phyloP scores from a whole-genome alignment of 2,113 vertebrate genomes.

The Etheostoma spectabile region DNA sequence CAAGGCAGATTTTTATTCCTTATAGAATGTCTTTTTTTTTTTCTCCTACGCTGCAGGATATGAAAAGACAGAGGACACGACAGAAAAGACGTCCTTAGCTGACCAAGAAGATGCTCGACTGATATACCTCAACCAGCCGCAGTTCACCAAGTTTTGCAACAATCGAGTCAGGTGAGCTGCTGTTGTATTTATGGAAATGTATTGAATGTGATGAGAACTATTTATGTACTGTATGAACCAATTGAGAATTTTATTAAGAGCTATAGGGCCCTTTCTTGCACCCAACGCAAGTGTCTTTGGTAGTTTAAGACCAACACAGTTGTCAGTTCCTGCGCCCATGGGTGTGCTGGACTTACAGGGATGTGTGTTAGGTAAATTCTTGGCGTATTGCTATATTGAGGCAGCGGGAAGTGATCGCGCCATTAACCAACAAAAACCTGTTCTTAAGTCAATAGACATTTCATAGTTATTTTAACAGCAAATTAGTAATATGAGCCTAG shows the following conservation, averaged over 20 bases:
- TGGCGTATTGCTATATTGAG: too few species aligned
- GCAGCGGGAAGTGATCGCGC: too few species aligned
- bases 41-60: conserved; percentile 87
- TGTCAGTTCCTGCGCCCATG: too few species aligned
- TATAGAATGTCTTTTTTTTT: conserved; percentile 41
- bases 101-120: conserved; percentile 94
- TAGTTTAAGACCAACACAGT: too few species aligned
- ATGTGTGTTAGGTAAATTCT: too few species aligned
- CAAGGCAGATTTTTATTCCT: conserved; percentile 17
- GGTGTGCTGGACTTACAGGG: too few species aligned
- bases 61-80: conserved; percentile 94
- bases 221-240: not conserved
- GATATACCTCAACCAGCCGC: conserved; percentile 96
- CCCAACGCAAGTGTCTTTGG: too few species aligned
- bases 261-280: too few species aligned
- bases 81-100: conserved; percentile 95
- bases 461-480: too few species aligned
- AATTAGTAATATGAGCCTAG: too few species aligned
- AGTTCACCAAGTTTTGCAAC: conserved; percentile 95
- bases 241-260: not conserved
- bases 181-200: not conserved
- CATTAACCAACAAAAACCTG: too few species aligned
- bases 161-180: conserved; percentile 93
- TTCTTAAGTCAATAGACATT: too few species aligned
- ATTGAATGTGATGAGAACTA: not conserved